phyloP scores from a whole-genome alignment of 2,888 invertebrate genomes.

The Netelia inedita region DNA sequence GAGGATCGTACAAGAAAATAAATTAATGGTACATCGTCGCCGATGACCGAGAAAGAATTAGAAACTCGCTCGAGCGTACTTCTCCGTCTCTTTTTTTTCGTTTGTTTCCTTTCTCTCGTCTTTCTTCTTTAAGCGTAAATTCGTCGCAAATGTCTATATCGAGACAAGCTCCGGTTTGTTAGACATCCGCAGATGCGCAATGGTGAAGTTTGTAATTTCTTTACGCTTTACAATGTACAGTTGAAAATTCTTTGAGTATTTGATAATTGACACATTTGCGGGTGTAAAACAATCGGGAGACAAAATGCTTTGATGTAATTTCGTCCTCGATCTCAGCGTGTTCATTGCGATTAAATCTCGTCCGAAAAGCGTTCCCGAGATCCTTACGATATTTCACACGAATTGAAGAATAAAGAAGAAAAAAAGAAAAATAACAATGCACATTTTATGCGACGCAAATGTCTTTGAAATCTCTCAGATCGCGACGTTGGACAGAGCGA shows the following conservation, averaged over 20 bases:
- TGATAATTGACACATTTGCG: conserved; percentile 64
- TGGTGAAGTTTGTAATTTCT: conserved; percentile 60
- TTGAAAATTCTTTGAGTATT: conserved; percentile 68
- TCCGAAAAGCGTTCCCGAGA: conserved; percentile 14
- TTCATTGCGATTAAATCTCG: neutral
- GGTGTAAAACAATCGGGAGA: conserved; percentile 52
- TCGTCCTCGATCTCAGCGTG: neutral
- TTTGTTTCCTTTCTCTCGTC: neutral
- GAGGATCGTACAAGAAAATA: conserved; percentile 10
- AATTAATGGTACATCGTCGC: neutral
- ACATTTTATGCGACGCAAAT: conserved; percentile 58
- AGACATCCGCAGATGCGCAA: conserved; percentile 63
- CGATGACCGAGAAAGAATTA: conserved; percentile 32
- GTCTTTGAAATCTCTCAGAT: conserved; percentile 20
- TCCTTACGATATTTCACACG: conserved; percentile 36
- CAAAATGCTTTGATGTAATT: conserved; percentile 12
- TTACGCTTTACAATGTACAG: conserved; percentile 69
- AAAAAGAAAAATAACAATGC: conserved; percentile 1
- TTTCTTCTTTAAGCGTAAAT: neutral
- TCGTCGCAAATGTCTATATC: neutral
- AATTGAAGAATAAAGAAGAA: neutral
- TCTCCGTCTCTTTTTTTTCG: conserved; percentile 27
- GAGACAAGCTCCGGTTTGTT: conserved; percentile 66
- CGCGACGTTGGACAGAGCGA: conserved; percentile 52
- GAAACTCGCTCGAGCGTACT: conserved; percentile 36